Base-by-base conservation (phyloP, 2,797 vertebrate genomes). In the Phataginus tricuspis region DNA sequence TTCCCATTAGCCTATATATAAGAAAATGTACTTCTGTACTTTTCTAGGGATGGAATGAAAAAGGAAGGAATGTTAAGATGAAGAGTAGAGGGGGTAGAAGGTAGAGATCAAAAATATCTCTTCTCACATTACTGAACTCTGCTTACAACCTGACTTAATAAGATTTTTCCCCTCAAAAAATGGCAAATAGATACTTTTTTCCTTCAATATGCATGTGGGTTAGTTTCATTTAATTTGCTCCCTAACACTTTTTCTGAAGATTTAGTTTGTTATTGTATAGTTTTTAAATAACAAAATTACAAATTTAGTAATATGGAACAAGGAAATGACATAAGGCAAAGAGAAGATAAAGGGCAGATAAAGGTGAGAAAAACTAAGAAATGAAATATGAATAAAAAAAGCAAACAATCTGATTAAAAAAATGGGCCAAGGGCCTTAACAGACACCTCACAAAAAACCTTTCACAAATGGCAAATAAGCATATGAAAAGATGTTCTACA, bases 211-310 rank as follows among this genome's bases (percentile, higher is more conserved):
- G 21, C 61, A 61, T 51, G 13, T 37, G 19, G 31, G 53, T 31
- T 31, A 77, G 14, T 78, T 89, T 85, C 6, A 45, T 37, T 66
- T 79, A 74, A 85, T 88, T 94, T 68, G 16, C 8, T 55, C 7
- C 14, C 37, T 21, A 57, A 77, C 49, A 71, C 6, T 71, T 74
- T n/a, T 11, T 80, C 85, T 89, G 31, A 86, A 77, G 11, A 86
- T 80, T 78, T 77, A 45, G 83, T 75, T 64, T 77, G 21, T 49
- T 80, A 68, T 19, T 39, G 21, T 42, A 2, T 61, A 59, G 78
- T 84, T 83, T 66, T 59, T 25, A 80, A 79, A 85, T 69, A 75
- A 66, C 8, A 31, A 61, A 71, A 45, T 84, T 74, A 68, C 19
- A 61, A 39, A 72, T 49, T 64, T 49, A 49, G 15, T 59, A 84